Evolutionary conservation across 2,888 invertebrate species (phyloP).

Genomic region (Rhabditophanes sp.): DNA sequence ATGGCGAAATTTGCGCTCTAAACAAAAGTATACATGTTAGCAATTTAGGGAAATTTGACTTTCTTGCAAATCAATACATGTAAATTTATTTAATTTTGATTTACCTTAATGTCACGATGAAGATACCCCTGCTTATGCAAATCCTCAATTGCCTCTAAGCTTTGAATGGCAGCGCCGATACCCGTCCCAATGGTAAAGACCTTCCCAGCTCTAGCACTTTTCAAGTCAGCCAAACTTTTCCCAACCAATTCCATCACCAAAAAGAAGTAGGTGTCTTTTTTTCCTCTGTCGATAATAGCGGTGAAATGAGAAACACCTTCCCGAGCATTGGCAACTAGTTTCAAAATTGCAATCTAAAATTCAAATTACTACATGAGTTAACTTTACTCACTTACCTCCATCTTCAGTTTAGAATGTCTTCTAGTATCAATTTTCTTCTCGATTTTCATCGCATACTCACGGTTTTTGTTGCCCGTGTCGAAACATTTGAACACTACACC

Average conservation of each 20-base stretch:
- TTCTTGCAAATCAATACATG: no score
- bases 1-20: no score
- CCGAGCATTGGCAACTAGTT: constrained; percentile 14
- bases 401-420: constrained; percentile 30
- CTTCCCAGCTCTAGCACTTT: constrained; percentile 7
- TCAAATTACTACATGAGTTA: constrained; percentile 1
- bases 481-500: constrained; percentile 7
- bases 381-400: constrained; percentile 19
- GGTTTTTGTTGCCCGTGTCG: constrained; percentile 11
- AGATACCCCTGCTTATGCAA: constrained; percentile 32
- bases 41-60: no score
- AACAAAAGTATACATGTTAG: no score
- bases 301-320: constrained; percentile 21
- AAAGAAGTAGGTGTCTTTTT: constrained; percentile 22
- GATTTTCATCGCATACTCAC: constrained; percentile 29
- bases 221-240: constrained; percentile 10
- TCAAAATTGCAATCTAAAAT: constrained; percentile 22
- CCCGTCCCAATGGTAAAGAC: constrained; percentile 22
- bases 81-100: no score
- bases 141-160: constrained; percentile 32
- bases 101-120: constrained; percentile 30
- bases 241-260: constrained; percentile 33
- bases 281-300: constrained; percentile 24
- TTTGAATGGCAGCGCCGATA: constrained; percentile 21
- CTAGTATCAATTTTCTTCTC: constrained; percentile 24